Base-by-base conservation (phyloP, 1,140 invertebrate species). In the Proctacanthus coquilletti region DNA sequence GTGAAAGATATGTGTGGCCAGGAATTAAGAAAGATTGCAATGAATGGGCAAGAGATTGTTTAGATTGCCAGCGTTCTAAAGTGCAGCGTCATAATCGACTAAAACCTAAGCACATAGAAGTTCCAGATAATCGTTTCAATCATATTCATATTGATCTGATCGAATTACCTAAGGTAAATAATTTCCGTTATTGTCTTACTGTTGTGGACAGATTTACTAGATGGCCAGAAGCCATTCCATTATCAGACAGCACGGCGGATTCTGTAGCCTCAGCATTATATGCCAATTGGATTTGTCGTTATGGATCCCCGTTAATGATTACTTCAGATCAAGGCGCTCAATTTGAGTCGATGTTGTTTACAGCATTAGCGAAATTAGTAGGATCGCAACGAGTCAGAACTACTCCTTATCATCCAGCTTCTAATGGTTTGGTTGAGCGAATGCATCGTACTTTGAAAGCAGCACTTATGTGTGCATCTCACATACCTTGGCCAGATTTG, bases 151-250 rank as follows among this genome's bases (percentile, higher is more conserved):
- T 34, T 18, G 33, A 40, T 20, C 31, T 35, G 9, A 13, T 40
- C 5, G 44, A 42, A 3, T 42, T 65, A 17, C 50, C 55, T 17
- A 3, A 18, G 10, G 53, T 49, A 3, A 21, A 58, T 6, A 60
- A 51, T 5, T 45, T 42, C 42, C 17, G 46, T 6, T 65, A 65
- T 42, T 44, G 52, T 8, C 40, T 70, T 0, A 69, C 66, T 0
- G 47, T 51, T 4, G 58, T 66, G 5, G 65, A 69, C 41, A 37
- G 57, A 20, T 64, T 50, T 41, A 63, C 66, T 2, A 41, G 60
- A 18, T 71, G 61, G 62, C 61, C 56, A 0, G 64, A 66, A 47
- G 56, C 58, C 3, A 39, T 61, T 13, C 65, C 64, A 3, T 20
- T 66, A 0, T 13, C 36, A 11, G 56, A 68, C 18, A 62, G 60